Evolutionary conservation across 2,888 invertebrate genomes (phyloP), one percentile per base, ranked within the genome.

Genomic region (Drosophila lutescens): DNA sequence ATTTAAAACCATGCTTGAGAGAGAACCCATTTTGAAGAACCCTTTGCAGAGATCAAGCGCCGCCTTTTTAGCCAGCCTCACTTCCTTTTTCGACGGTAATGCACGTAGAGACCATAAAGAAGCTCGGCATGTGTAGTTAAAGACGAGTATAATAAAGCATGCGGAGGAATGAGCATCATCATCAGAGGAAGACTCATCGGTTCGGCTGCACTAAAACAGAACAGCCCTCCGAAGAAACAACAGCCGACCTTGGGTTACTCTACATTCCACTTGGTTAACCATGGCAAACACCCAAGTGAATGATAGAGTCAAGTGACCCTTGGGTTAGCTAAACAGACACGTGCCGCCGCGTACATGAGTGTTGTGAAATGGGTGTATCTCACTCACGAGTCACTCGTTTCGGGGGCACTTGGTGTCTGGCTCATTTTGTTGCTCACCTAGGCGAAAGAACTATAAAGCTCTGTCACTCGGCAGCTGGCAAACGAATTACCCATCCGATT

Each of bases 51-150:
- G 4, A n/a, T 15, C 17, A 30, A 23, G 34, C 26, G 34, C 67
- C 68, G 58, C 53, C 68, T 51, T 47, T 56, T 44, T 30, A 4
- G 30, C 58, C 54, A 20, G 53, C 17, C 20, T 20, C 40, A 38
- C n/a, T 32, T 71, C 54, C 36, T 20, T 15, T 54, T 43, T 15
- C 60, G 26, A 9, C 20, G 15, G 43, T 54, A 76, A 72, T 67
- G 63, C 83, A 83, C 83, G 86, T 83, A 79, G 67, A 72, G 62
- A 54, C 76, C 83, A 74, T 84, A 79, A 83, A 70, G 73, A 60
- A 69, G 73, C 82, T 74, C 43, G 71, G 51, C 78, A 82, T 76
- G 67, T 78, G 77, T 70, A 77, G 80, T 65, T 65, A 51, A 55
- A 15, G 46, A 26, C 50, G 41, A 65, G 65, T 80, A 72, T 84